These are phyloP conservation scores for Drosophila bocki DNA, from an alignment of 1,140 invertebrate genomes.

Conservation along the genomic window DNA sequence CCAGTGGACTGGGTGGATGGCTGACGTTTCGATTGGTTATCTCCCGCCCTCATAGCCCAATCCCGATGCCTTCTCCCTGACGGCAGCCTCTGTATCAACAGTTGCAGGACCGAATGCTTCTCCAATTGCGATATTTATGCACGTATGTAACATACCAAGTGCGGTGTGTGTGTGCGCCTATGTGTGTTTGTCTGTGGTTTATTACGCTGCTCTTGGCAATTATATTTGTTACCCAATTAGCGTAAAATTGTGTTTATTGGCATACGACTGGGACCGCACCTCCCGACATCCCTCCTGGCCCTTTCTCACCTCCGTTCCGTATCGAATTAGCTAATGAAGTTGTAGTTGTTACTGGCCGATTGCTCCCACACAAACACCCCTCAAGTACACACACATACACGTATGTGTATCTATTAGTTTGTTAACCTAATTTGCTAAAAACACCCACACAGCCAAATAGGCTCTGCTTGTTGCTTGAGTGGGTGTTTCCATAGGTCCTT, in stretches of 20 bases:
- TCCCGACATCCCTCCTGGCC: neutral
- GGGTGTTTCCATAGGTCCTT: constrained; percentile 12
- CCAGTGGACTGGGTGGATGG: constrained; percentile 21
- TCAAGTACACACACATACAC: constrained; percentile 10
- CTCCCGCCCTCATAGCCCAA: neutral
- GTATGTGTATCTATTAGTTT: constrained; percentile 71
- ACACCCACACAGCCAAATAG: constrained; percentile 35
- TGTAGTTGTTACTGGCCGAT: constrained; percentile 56
- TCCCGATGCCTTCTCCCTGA: neutral
- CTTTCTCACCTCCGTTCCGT: constrained; percentile 18
- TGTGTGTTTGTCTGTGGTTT: constrained; percentile 74
- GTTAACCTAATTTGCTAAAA: constrained; percentile 79
- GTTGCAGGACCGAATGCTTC: constrained; percentile 45
- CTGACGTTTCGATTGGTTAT: constrained; percentile 51
- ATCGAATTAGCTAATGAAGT: constrained; percentile 82
- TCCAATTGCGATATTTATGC: constrained; percentile 61
- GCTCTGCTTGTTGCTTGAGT: constrained; percentile 38
- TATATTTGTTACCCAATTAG: constrained; percentile 84
- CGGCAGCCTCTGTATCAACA: constrained; percentile 28
- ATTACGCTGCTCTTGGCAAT: constrained; percentile 83
- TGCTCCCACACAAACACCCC: constrained; percentile 19
- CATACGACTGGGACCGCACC: constrained; percentile 50
- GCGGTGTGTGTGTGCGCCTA: constrained; percentile 24
- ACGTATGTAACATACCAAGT: constrained; percentile 8
- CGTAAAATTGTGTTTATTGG: constrained; percentile 84